phyloP scores from a whole-genome alignment of 1,140 invertebrate genomes.

The Bacillus rossius region DNA sequence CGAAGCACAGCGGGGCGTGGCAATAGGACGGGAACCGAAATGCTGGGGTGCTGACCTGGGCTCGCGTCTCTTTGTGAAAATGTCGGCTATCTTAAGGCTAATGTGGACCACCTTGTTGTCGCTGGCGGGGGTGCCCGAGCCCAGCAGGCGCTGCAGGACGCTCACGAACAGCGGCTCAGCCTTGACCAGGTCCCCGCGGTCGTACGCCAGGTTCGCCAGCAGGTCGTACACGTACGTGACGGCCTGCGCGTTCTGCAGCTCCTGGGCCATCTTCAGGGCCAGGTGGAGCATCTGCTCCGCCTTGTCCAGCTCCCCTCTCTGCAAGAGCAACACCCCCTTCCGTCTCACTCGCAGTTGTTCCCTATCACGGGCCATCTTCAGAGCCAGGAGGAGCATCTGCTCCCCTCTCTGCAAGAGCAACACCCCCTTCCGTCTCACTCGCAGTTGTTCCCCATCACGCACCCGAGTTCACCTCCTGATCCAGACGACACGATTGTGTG shows the following conservation, averaged over 20 bases:
- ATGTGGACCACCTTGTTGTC: slow-evolving; percentile 73
- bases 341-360: too few species aligned
- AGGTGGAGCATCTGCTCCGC: slow-evolving; percentile 81
- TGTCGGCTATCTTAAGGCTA: slow-evolving; percentile 69
- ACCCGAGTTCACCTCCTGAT: too few species aligned
- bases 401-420: slow-evolving; percentile 58
- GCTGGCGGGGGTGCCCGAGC: slow-evolving; percentile 58
- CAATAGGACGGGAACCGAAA: too few species aligned
- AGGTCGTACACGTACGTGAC: slow-evolving; percentile 85
- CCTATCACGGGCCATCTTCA: slow-evolving; percentile 80
- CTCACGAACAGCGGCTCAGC: slow-evolving; percentile 77
- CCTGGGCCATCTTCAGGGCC: slow-evolving; percentile 75
- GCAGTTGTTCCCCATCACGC: too few species aligned
- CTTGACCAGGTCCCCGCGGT: slow-evolving; percentile 67
- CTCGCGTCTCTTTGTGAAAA: slow-evolving; percentile 57
- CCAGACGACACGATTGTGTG: too few species aligned
- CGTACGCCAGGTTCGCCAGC: slow-evolving; percentile 84
- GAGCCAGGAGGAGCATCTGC: slow-evolving; percentile 73
- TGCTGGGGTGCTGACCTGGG: slow-evolving; percentile 39
- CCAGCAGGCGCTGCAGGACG: slow-evolving; percentile 70
- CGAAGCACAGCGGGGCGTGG: too few species aligned
- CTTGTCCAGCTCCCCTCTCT: slow-evolving; percentile 69
- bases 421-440: too few species aligned
- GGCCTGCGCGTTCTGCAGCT: slow-evolving; percentile 64
- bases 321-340: slow-evolving; percentile 35